These are phyloP conservation scores for Vesta saturnalis DNA, from an alignment of 2,888 invertebrate genomes.

Conservation along the genomic window DNA sequence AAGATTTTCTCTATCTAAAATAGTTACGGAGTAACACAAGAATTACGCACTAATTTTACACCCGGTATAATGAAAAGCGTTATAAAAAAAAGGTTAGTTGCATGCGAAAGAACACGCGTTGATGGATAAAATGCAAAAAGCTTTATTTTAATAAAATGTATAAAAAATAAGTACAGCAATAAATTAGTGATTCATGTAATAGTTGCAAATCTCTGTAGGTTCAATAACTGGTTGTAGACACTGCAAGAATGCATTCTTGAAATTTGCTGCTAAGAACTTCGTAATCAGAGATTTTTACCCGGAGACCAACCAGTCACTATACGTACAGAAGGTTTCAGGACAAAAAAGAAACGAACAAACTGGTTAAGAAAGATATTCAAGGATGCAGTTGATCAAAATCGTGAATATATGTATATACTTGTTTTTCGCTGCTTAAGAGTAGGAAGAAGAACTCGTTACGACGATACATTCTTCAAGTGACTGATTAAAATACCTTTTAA, in stretches of 20 bases:
- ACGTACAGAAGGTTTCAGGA: conserved; percentile 4
- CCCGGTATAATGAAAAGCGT: too few species aligned
- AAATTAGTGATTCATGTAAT: conserved; percentile 5
- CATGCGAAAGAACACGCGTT: too few species aligned
- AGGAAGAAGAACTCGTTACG: conserved; percentile 1
- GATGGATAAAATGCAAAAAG: too few species aligned
- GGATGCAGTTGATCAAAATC: conserved; percentile 23
- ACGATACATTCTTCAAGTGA: background rate
- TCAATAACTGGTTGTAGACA: conserved; percentile 17
- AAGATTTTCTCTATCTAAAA: too few species aligned
- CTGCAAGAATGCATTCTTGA: conserved; percentile 29
- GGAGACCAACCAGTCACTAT: conserved; percentile 18
- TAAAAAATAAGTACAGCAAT: background rate
- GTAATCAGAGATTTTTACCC: conserved; percentile 25
- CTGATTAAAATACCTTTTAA: background rate
- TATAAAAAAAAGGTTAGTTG: too few species aligned
- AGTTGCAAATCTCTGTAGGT: conserved; percentile 11
- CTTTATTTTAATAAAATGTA: background rate
- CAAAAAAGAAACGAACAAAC: conserved; percentile 17
- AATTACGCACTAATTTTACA: too few species aligned
- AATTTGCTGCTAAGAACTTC: conserved; percentile 26
- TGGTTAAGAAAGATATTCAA: conserved; percentile 22
- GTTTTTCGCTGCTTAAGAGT: background rate
- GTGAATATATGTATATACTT: conserved; percentile 2
- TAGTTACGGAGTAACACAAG: too few species aligned